Base-by-base conservation (phyloP, 2,888 invertebrate species). In the Alloscopus bannaensis region DNA sequence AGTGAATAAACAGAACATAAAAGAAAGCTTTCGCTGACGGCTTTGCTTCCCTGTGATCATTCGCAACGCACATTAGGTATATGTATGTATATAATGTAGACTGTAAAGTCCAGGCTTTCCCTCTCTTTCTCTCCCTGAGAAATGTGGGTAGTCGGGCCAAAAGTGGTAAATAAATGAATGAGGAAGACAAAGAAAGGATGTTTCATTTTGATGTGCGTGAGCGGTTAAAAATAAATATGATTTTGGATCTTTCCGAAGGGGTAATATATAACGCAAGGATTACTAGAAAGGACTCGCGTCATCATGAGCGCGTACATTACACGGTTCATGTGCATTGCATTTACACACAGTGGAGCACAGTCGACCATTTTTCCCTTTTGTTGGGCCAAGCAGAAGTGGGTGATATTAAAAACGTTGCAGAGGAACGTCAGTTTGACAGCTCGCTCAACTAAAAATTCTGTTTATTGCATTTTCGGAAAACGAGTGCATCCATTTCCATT, bases 371-470 rank as follows among this genome's bases (percentile, higher is more conserved):
- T 28, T 57, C 57, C 29, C 29, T 57, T 4, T 52, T 22, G 2
- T 3, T 28, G 22, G 57, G 2, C n/a, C 45, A 45, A 22, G 20
- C 52, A 52, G 20, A 72, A 64, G 18, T 20, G 36, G 8, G 18
- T 4, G 18, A 36, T 36, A 40, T 4, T 76, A 80, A 78, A n/a
- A 72, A 47, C 71, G 57, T n/a, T n/a, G 59, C 45, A 29, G 78
- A 71, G 66, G 72, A 72, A 52, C 66, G 78, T 71, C 71, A 71
- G 66, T 79, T 79, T 79, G 78, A 79, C 78, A 79, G 78, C 71
- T 79, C 78, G 78, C 78, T 79, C 78, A 75, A 79, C 66, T 75
- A 78, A 73, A 81, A 81, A 75, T 78, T 81, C 81, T 68, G 82
- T 57, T 83, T 84, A 78, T 81, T 81, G 68, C 76, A 79, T 40